A percentile compares a stretch with the other conserved stretches of the same genome.
Conservation (phyloP, 2,113 vertebrate genomes). For the Callorhinus ursinus region DNA sequence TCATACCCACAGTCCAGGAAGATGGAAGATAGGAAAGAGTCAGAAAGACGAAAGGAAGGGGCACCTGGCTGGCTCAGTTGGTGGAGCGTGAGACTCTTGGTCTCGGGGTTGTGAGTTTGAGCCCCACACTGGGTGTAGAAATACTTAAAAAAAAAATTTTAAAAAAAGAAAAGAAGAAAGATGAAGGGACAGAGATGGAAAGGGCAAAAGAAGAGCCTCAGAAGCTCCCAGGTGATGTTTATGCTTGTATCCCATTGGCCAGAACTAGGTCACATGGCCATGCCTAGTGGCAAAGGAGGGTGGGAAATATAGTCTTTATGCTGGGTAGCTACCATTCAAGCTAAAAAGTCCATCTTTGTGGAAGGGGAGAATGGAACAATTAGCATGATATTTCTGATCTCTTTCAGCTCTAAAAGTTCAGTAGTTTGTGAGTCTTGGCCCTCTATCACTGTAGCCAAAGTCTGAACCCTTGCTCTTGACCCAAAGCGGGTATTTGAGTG, state of each 20-base stretch:
- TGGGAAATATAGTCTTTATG: conserved; percentile 17
- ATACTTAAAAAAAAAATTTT: background rate
- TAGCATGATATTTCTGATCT: background rate
- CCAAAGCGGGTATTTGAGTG: background rate
- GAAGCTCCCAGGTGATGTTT: background rate
- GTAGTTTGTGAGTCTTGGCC: background rate
- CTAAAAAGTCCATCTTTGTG: background rate
- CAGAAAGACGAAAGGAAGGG: background rate
- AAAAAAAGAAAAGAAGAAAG: background rate
- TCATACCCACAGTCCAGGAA: background rate
- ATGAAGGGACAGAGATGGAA: background rate
- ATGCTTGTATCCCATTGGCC: background rate
- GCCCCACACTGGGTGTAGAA: background rate
- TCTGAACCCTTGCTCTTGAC: background rate
- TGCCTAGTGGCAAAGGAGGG: background rate
- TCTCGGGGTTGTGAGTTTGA: background rate
- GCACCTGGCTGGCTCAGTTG: background rate
- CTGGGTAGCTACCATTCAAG: background rate
- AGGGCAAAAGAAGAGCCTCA: background rate
- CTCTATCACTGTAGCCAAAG: background rate
- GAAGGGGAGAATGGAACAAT: background rate
- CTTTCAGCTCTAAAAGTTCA: background rate
- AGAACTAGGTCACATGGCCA: background rate
- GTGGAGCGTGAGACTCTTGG: background rate
- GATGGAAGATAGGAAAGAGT: background rate